Evolutionary conservation across 2,888 invertebrate genomes (phyloP).

Genomic region (Willowsia nigromaculata): DNA sequence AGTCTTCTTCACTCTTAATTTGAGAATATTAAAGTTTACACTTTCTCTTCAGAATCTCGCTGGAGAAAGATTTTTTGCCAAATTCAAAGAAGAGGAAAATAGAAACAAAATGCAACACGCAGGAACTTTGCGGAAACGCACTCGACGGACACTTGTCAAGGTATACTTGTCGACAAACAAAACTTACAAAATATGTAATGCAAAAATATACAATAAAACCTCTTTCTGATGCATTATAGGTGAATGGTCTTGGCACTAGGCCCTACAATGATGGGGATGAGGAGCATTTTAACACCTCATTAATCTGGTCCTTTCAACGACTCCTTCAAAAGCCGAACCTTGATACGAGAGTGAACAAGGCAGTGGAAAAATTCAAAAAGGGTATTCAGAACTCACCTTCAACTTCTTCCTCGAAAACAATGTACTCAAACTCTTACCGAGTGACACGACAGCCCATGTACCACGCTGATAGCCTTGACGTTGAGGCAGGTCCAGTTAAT

Average conservation of each 20-base stretch:
- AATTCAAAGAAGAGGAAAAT: too few species aligned
- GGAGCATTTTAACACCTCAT: background rate
- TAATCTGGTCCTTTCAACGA: background rate
- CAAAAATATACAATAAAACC: too few species aligned
- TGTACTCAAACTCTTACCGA: background rate
- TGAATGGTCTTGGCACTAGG: slow-evolving; percentile 27
- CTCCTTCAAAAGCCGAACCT: background rate
- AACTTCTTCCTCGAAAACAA: background rate
- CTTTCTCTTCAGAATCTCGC: too few species aligned
- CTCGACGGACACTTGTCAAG: slow-evolving; percentile 39
- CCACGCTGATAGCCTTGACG: background rate
- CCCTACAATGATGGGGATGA: slow-evolving; percentile 10
- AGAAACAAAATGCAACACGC: slow-evolving; percentile 65
- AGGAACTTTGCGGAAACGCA: slow-evolving; percentile 50
- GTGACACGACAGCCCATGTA: slow-evolving; percentile 36
- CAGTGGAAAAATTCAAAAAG: background rate
- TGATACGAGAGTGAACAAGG: background rate
- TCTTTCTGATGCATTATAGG: background rate
- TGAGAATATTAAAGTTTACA: too few species aligned
- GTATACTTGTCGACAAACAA: too few species aligned
- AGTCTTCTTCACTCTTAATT: too few species aligned
- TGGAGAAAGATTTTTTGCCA: too few species aligned
- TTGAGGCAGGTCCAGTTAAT: background rate
- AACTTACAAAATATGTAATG: background rate
- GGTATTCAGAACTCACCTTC: background rate